Conservation (phyloP, 1,140 invertebrate genomes). For the Sarcophaga peregrina region DNA sequence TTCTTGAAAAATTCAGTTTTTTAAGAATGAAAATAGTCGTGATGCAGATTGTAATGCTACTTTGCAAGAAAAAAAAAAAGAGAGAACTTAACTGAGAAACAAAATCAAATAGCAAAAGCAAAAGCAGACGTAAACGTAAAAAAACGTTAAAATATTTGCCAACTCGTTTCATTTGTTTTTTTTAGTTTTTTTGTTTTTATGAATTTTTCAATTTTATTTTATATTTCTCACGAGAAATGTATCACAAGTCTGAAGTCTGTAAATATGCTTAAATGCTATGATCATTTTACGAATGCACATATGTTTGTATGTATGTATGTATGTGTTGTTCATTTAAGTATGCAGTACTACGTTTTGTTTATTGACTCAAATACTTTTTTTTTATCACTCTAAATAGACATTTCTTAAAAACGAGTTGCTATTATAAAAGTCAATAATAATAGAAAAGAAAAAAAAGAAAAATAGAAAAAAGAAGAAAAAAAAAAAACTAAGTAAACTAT, state of each 20-base stretch:
- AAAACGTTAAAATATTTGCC: neutral
- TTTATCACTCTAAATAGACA: constrained; percentile 4
- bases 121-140: too few species aligned
- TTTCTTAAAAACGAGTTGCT: constrained; percentile 15
- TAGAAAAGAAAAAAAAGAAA: neutral
- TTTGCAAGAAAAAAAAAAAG: neutral
- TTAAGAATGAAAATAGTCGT: constrained; percentile 12
- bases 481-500: neutral
- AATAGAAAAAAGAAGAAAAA: too few species aligned
- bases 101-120: too few species aligned
- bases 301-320: neutral
- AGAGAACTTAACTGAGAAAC: neutral
- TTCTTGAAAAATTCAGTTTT: constrained; percentile 20
- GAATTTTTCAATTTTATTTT: neutral
- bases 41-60: neutral
- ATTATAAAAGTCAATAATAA: neutral
- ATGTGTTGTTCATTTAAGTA: neutral
- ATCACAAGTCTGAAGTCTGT: constrained; percentile 16
- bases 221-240: constrained; percentile 34
- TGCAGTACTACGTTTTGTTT: neutral
- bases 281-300: neutral
- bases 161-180: neutral
- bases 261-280: neutral
- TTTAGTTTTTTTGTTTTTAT: too few species aligned
- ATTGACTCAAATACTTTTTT: neutral